Percentiles rank a stretch among this genome's conserved stretches.
Evolutionary conservation across 2,797 vertebrate genomes (phyloP).

Genomic region (Pteropus rufus): DNA sequence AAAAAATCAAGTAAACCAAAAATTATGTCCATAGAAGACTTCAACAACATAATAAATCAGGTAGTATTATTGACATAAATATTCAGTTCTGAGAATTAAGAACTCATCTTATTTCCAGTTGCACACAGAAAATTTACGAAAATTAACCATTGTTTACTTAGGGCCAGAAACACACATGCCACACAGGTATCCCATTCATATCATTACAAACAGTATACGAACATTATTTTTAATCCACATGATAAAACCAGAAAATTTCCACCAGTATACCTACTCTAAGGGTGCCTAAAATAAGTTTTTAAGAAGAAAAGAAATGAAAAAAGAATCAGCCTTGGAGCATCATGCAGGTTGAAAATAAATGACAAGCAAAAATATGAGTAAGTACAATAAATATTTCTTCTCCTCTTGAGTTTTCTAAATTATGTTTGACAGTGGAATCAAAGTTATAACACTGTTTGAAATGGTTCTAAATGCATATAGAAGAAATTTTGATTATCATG

Average conservation of each 20-base stretch:
- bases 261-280: neutral
- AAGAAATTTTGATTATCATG: neutral
- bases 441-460: neutral
- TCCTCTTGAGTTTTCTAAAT: neutral
- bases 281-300: neutral
- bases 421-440: neutral
- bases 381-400: neutral
- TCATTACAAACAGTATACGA: neutral
- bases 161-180: neutral
- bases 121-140: neutral
- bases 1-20: neutral
- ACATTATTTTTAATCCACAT: neutral
- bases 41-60: neutral
- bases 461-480: neutral
- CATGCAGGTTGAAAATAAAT: neutral
- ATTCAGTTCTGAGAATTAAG: neutral
- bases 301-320: neutral
- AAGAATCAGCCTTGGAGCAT: neutral
- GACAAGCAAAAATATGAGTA: neutral
- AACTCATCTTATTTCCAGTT: neutral
- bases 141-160: neutral
- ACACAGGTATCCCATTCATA: neutral
- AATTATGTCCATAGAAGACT: neutral
- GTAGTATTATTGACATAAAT: neutral
- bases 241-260: neutral